These are phyloP conservation scores for Cyanistes caeruleus DNA, from an alignment of 2,113 vertebrate genomes.

Conservation along the genomic window DNA sequence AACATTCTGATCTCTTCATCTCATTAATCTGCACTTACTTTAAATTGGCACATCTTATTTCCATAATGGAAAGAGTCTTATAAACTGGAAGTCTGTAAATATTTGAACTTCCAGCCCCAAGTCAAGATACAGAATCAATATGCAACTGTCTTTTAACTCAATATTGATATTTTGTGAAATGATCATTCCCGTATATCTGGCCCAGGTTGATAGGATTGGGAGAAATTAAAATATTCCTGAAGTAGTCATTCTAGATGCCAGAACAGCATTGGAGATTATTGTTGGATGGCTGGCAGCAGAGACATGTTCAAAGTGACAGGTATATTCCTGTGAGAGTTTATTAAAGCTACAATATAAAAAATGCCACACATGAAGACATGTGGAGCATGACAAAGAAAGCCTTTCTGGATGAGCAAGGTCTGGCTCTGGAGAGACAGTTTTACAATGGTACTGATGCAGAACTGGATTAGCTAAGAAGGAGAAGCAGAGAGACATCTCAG, in stretches of 20 bases:
- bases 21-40: constrained; percentile 43
- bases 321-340: background rate
- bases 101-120: background rate
- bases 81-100: constrained; percentile 1
- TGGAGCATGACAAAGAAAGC: background rate
- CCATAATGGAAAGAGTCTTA: background rate
- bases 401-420: background rate
- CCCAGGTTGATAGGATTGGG: background rate
- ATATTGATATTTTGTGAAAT: background rate
- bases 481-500: background rate
- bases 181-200: background rate
- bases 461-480: background rate
- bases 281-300: background rate
- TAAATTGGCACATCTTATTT: constrained; percentile 14
- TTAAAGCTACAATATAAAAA: background rate
- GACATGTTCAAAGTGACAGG: background rate
- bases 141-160: background rate
- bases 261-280: background rate
- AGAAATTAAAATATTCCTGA: background rate
- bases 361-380: rapidly evolving
- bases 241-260: background rate
- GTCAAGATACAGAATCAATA: background rate
- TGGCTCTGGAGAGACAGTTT: background rate
- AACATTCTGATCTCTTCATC: background rate
- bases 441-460: background rate